phyloP scores from a whole-genome alignment of 2,888 invertebrate genomes.

The Drosophila colorata region DNA sequence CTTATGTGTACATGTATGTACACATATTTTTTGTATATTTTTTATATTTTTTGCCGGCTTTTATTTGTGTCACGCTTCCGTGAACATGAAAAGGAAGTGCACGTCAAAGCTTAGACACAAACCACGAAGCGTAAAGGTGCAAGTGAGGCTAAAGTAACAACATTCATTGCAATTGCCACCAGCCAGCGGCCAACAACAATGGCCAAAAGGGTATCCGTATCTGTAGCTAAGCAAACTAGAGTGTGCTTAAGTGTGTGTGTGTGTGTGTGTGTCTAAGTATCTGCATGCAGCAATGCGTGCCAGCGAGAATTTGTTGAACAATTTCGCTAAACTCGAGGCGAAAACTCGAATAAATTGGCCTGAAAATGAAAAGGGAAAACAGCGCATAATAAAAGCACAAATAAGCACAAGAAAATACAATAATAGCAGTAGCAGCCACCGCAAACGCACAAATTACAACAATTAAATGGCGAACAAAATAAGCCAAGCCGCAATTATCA shows the following conservation, averaged over 20 bases:
- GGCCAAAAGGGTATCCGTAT: constrained; percentile 48
- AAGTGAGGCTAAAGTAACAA: constrained; percentile 77
- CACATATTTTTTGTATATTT: constrained; percentile 1
- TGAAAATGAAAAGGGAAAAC: constrained; percentile 74
- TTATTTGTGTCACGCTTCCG: constrained; percentile 62
- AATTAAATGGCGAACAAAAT: constrained; percentile 79
- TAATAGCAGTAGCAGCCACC: constrained; percentile 36
- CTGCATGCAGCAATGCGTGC: constrained; percentile 77
- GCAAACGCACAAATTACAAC: constrained; percentile 77
- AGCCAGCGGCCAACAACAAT: constrained; percentile 34
- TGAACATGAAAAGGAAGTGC: constrained; percentile 82
- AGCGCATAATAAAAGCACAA: constrained; percentile 19
- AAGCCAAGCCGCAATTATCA: constrained; percentile 80
- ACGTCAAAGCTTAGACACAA: constrained; percentile 83
- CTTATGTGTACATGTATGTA: constrained; percentile 2
- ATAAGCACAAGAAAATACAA: constrained; percentile 9
- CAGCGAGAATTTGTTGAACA: constrained; percentile 77
- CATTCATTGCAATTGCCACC: constrained; percentile 77
- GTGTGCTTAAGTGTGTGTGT: constrained; percentile 1
- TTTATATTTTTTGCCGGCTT: constrained; percentile 23
- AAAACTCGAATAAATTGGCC: constrained; percentile 70
- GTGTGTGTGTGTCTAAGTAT: constrained; percentile 33
- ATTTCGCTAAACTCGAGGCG: constrained; percentile 68
- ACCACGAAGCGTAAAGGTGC: constrained; percentile 82
- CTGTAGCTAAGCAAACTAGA: not conserved